A percentile compares a stretch with the other conserved stretches of the same genome.
Evolutionary conservation across 2,888 invertebrate genomes (phyloP).

Genomic region (Parapristionchus giblindavisi): DNA sequence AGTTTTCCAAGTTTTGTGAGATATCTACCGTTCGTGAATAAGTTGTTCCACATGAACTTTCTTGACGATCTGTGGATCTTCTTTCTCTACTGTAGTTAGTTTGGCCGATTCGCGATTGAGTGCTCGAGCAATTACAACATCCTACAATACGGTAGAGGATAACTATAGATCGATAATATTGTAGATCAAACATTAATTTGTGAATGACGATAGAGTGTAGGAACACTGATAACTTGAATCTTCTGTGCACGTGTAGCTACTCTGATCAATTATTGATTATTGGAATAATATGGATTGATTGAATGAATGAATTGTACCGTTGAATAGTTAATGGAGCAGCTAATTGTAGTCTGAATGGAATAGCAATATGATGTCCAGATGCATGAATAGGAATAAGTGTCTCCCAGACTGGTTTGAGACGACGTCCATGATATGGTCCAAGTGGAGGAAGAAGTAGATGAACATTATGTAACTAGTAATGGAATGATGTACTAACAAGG

Average conservation of each 20-base stretch:
- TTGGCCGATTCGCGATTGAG: constrained; percentile 16
- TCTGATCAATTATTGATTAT: not conserved
- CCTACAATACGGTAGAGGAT: not conserved
- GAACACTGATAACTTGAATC: constrained; percentile 21
- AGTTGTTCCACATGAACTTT: constrained; percentile 38
- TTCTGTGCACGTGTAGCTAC: constrained; percentile 23
- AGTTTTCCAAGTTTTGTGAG: no score
- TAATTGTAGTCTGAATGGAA: constrained; percentile 39
- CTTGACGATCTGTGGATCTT: constrained; percentile 40
- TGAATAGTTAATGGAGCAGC: constrained; percentile 36
- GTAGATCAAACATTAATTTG: constrained; percentile 23
- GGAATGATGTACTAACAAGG: not conserved
- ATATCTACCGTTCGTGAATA: constrained; percentile 13
- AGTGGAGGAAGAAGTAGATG: constrained; percentile 39
- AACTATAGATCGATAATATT: not conserved
- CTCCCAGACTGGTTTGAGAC: constrained; percentile 41
- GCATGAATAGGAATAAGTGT: constrained; percentile 33
- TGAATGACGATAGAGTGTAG: constrained; percentile 39
- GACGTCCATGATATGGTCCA: constrained; percentile 28
- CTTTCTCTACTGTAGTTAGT: constrained; percentile 42
- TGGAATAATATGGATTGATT: not conserved
- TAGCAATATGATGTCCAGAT: constrained; percentile 43
- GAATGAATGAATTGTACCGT: constrained; percentile 3
- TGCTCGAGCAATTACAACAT: constrained; percentile 3
- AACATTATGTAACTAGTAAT: not conserved